Evolutionary conservation across 2,797 vertebrate species (phyloP), one percentile per base, ranked within the genome.

Genomic region (Tokudaia tokunoshimensis): DNA sequence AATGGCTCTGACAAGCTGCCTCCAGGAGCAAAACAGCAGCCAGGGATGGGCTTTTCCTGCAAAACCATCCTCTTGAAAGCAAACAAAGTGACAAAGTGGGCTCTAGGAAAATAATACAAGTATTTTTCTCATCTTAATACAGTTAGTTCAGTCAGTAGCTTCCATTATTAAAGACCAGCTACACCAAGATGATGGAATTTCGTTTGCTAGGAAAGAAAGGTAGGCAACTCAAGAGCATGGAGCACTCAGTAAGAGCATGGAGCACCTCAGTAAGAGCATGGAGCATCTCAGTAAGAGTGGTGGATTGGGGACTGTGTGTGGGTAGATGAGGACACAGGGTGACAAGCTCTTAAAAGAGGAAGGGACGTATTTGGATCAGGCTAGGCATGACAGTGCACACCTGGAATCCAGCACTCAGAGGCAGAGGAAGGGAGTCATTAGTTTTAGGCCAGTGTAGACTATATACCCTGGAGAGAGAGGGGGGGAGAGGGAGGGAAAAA

Each of bases 121-220:
- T n/a, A 89, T 91, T 50, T 87, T 82, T 81, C 41, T 94, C 65
- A 74, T 85, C 75, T 84, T 92, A 75, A 70, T 29, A 79, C 81
- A 15, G 47, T 85, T 67, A 7, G 0, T 89, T 93, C 78, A 78
- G 22, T 50, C 74, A 78, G 41, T 57, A 67, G 50, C 24, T 89
- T 74, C 80, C 34, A 10, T 84, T 86, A 57, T 90, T 78, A 89
- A 1, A 85, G 86, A 92, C 3, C 31, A 89, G 74, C 55, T 78
- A 17, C 4, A 67, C 37, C 26, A 89, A 84, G 47, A 89, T 57
- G 50, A 88, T 41, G n/a, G 61, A 79, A 61, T 85, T 85, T n/a
- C 72, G 17, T 91, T 85, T 93, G 31, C 52, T 94, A 9, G 59
- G 15, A 92, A 91, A 92, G 61, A 78, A 85, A 90, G 67, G 14